Conservation (phyloP, 2,888 invertebrate genomes). For the Dione vanillae region DNA sequence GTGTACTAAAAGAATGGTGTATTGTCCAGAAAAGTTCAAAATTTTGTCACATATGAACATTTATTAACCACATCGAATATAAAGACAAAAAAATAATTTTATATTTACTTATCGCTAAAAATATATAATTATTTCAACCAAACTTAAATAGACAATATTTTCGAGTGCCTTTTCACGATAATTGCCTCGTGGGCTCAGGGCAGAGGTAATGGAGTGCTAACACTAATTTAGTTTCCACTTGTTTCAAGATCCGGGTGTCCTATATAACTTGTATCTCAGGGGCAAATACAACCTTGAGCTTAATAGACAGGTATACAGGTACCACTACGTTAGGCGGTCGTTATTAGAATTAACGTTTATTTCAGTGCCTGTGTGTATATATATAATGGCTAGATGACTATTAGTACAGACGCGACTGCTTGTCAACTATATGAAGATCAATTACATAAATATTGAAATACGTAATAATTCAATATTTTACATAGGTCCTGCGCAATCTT, state of each 20-base stretch:
- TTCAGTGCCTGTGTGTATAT: too few species aligned
- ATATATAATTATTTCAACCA: too few species aligned
- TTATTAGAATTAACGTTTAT: conserved; percentile 2
- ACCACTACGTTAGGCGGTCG: background rate
- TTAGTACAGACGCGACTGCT: too few species aligned
- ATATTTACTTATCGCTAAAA: too few species aligned
- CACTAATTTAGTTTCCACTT: conserved; percentile 13
- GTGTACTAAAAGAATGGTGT: background rate
- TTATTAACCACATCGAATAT: background rate
- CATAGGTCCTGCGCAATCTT: too few species aligned
- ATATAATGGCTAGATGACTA: too few species aligned
- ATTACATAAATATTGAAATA: too few species aligned
- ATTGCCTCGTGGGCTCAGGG: background rate
- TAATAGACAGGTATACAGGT: background rate
- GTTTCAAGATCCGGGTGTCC: background rate
- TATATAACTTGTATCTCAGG: background rate
- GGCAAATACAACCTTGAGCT: conserved; percentile 1
- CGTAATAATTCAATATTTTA: too few species aligned
- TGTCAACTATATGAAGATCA: too few species aligned
- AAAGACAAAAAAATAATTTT: background rate
- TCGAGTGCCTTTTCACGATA: background rate
- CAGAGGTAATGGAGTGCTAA: conserved; percentile 10
- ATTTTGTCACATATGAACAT: background rate
- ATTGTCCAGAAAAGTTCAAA: background rate
- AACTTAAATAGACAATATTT: background rate